These are phyloP conservation scores for Trididemnum nubilum DNA, from an alignment of 23 tunicate genomes.

Conservation along the genomic window DNA sequence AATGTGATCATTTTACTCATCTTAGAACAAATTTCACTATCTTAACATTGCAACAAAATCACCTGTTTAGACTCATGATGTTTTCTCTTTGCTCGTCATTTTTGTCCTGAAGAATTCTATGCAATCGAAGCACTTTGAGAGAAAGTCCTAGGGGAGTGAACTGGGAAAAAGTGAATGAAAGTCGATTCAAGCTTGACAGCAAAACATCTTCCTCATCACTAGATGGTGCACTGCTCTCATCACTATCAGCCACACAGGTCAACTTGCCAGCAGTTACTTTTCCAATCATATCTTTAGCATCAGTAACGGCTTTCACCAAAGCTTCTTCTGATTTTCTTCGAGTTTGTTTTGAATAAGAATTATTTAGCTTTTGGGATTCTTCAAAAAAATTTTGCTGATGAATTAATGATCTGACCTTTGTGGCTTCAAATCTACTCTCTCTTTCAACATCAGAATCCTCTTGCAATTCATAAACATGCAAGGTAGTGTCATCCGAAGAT, in stretches of 20 bases:
- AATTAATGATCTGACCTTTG: too few species aligned
- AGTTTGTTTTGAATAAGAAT: not conserved
- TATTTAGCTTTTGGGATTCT: not conserved
- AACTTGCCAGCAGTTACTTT: not conserved
- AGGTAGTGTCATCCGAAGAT: too few species aligned
- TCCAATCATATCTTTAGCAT: not conserved
- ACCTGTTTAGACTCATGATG: slow-evolving; percentile 2
- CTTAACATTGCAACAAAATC: not conserved
- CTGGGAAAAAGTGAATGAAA: not conserved
- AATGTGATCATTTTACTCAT: not conserved
- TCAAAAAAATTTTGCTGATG: too few species aligned
- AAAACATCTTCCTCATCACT: not conserved
- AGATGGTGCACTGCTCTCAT: not conserved
- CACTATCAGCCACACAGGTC: not conserved
- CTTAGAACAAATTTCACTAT: not conserved
- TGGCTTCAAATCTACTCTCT: too few species aligned
- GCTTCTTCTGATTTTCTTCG: not conserved
- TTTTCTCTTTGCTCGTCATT: slow-evolving; percentile 2
- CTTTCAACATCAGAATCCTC: not conserved
- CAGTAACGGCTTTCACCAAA: not conserved
- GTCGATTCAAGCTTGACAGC: slow-evolving; percentile 9
- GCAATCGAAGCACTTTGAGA: not conserved
- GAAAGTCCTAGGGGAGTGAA: not conserved
- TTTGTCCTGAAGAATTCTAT: not conserved
- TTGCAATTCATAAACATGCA: not conserved